These are phyloP conservation scores for Scolopax bukidnonensis DNA, from an alignment of 2,797 vertebrate species.

Conservation along the genomic window DNA sequence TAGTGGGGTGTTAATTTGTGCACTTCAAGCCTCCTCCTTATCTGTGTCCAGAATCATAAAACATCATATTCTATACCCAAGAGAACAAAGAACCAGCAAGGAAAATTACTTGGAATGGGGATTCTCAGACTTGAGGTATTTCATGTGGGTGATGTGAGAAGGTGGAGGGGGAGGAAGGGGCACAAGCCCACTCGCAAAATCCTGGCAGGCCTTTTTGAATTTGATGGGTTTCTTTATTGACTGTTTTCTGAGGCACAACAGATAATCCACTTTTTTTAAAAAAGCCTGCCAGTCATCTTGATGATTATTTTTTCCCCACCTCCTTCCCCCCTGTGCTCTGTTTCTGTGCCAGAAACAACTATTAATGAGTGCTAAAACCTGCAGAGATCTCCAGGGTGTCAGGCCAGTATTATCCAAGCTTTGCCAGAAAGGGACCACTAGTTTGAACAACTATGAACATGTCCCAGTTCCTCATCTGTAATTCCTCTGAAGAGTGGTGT, in stretches of 20 bases:
- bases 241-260: not conserved
- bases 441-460: not conserved
- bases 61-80: not conserved
- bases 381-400: not conserved
- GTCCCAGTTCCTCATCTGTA: not conserved
- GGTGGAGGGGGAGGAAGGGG: not conserved
- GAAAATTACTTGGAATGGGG: not conserved
- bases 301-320: not conserved
- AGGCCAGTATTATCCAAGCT: not conserved
- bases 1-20: not conserved
- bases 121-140: not conserved
- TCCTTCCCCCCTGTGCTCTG: not conserved
- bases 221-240: not conserved
- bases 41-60: not conserved
- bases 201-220: not conserved
- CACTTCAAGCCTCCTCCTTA: not conserved
- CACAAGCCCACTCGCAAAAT: not conserved
- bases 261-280: not conserved
- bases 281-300: not conserved
- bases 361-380: conserved; percentile 50
- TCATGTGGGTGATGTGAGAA: not conserved
- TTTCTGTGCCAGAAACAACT: conserved; percentile 39
- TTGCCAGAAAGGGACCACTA: not conserved
- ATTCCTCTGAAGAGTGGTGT: not conserved
- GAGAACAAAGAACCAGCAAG: not conserved